Evolutionary conservation across 2,888 invertebrate genomes (phyloP), one percentile per base, ranked within the genome.

Genomic region (Hydrotaea cyrtoneurina): DNA sequence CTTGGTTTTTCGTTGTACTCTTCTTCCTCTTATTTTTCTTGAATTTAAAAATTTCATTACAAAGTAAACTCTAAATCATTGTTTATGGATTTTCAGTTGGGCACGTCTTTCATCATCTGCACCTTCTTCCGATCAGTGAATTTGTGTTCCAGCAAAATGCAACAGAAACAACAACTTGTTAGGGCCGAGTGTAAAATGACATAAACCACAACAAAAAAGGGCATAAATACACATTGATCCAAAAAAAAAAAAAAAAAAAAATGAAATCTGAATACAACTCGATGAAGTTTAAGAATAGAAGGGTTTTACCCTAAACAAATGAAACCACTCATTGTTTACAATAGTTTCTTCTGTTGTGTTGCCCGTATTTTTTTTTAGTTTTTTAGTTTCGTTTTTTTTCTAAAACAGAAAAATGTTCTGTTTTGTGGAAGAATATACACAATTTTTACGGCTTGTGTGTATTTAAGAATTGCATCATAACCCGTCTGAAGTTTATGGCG

Each of bases 101-200:
- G 31, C 31, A 39, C 39, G 1, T 39, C 39, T 39, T 39, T 39
- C 10, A 39, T 31, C 2, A 31, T 7, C 39, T n/a, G n/a, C n/a
- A n/a, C n/a, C n/a, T n/a, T n/a, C n/a, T n/a, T 11, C 39, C 8
- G 3, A 39, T 10, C 7, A 39, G 1, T 39, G 39, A 4, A 39
- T 39, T 39, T 39, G 39, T 39, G 13, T 10, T 39, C 39, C 3
- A 39, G 1, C 31, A 2, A 2, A 31, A 31, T n/a, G n/a, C n/a
- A 31, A 31, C 31, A 31, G 43, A 15, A 43, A 43, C 39, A 39
- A 66, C 66, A 66, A 66, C 39, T 66, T 66, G 39, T 66, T 66
- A 19, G 11, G 19, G 1, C 43, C n/a, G 21, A 66, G 66, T 66
- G 66, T 43, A 43, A 66, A 66, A 19, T 39, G 66, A 66, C 36